Evolutionary conservation across 2,888 invertebrate genomes (phyloP), one percentile per base, ranked within the genome.

Genomic region (Drosophila barbarae): DNA sequence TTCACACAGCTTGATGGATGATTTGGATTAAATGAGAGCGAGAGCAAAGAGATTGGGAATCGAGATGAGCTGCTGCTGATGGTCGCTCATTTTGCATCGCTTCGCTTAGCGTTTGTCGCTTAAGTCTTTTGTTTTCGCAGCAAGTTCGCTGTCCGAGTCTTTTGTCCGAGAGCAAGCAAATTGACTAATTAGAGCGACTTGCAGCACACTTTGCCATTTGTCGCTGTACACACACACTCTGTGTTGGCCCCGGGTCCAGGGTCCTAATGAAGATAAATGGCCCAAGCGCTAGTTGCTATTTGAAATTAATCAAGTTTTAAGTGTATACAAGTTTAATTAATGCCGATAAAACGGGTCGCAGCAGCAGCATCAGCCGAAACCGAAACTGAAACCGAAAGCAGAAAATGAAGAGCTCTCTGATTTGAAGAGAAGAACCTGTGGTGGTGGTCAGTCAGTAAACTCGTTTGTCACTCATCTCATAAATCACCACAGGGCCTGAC

Each of bases 381-480:
- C 34, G 35, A 52, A 46, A 34, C 44, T 30, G 44, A 44, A 44
- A 36, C 35, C 32, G 32, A 54, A 61, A 38, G 35, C 55, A 53
- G 63, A 53, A 60, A 47, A 13, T 47, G 35, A 36, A 36, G 35
- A 51, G 26, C 23, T 51, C 13, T n/a, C 10, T 21, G 46, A 47
- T 6, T 54, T n/a, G 6, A 46, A 18, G 54, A 42, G 58, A 32
- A 57, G 59, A 59, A 59, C 59, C 63, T 63, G 61, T 63, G 61
- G 61, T 42, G 49, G 63, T 42, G 50, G 61, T 34, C 35, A 44
- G 28, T 46, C 30, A 5, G 63, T 32, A 68, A 81, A 81, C 81
- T 73, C 69, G 81, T 84, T 84, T 82, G 84, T 79, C 80, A 76
- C 83, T 79, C 68, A 60, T 69, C 75, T 72, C 81, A 84, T 84